Evolutionary conservation across 2,797 vertebrate genomes (phyloP), one percentile per base, ranked within the genome.

Genomic region (Channa striata): DNA sequence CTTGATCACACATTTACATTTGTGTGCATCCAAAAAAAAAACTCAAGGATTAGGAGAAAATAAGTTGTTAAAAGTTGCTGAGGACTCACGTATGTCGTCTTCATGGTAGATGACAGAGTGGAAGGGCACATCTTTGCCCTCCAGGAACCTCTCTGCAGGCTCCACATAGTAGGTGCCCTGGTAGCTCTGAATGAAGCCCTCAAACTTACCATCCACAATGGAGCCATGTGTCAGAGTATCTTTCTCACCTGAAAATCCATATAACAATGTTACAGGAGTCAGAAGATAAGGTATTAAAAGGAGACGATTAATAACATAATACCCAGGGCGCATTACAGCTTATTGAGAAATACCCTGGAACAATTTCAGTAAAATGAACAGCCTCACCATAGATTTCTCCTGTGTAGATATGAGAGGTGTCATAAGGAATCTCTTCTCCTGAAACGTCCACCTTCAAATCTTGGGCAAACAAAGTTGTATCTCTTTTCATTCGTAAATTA

Each of bases 31-130:
- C 63, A 67, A 78, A 59, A 79, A 72, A 63, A 33, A 61, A 11
- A 30, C 20, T 2, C 0, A 0, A 40, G 49, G 52, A 60, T 68
- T 61, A 78, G 30, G 51, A 21, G 44, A 36, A 73, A 81, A 47
- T 9, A 12, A 2, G 8, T 49, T 30, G 44, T 58, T 49, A 65
- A 65, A 20, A 19, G 49, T 25, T 67, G 53, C 17, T 10, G 9
- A 25, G 49, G 81, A 96, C 97, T 98, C 91, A 99, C 98, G 90
- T 77, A 99, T 97, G 91, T 99, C 97, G 74, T 98, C 97, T 92
- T 99, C 97, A 21, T 99, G 98, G 93, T 99, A 99, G 91, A 99
- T 99, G 91, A 99, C 97, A 10, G 98, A 99, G 70, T 99, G 98
- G 90, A 97, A 99, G 0, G 97, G 96, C 54, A 97, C 94, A 23